These are phyloP conservation scores for Campoletis sonorensis DNA, from an alignment of 1,140 invertebrate genomes.

Conservation along the genomic window DNA sequence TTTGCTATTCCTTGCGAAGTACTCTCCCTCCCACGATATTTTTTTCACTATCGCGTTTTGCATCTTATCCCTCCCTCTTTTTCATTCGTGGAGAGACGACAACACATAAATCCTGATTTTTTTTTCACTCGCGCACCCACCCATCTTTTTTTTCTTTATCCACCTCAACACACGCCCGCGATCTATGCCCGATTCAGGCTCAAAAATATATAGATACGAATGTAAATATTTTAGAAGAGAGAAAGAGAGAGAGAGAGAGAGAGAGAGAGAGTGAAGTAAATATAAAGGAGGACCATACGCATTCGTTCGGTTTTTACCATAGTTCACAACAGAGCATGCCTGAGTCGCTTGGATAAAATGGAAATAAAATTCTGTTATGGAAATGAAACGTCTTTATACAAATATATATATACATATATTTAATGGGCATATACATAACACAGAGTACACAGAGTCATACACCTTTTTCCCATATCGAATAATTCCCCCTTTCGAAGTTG, in stretches of 20 bases:
- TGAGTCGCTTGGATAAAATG: conserved; percentile 56
- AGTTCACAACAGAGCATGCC: conserved; percentile 26
- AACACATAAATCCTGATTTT: conserved; percentile 54
- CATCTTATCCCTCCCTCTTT: conserved; percentile 1
- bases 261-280: conserved; percentile 1
- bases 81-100: conserved; percentile 33
- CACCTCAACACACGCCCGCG: conserved; percentile 7
- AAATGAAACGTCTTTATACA: conserved; percentile 55
- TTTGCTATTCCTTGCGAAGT: conserved; percentile 23
- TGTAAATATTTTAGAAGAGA: neutral
- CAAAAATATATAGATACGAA: neutral
- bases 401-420: conserved; percentile 7
- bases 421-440: conserved; percentile 22
- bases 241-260: conserved; percentile 13
- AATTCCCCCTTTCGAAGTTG: conserved; percentile 49
- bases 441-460: neutral
- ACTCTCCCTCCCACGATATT: conserved; percentile 38
- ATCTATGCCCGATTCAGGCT: conserved; percentile 1
- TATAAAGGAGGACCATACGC: neutral
- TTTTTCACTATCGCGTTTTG: conserved; percentile 35
- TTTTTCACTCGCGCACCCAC: conserved; percentile 27
- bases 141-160: neutral
- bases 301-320: conserved; percentile 22
- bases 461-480: conserved; percentile 54
- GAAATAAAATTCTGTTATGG: conserved; percentile 67